Conservation (phyloP, 2,113 vertebrate genomes). For the Toxotes jaculatrix region DNA sequence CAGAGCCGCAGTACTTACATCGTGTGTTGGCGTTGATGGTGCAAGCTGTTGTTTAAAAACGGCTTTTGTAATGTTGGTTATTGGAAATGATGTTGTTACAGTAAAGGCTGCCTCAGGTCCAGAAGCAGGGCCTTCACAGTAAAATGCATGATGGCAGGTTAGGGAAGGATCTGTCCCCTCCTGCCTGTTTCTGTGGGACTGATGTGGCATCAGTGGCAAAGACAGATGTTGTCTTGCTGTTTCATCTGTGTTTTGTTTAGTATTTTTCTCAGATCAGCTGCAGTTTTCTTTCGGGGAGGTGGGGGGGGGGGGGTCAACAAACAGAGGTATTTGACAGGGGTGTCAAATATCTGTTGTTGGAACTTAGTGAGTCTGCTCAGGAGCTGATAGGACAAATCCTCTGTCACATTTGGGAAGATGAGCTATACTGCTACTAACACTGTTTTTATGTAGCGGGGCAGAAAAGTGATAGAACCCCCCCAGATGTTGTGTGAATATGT, state of each 20-base stretch:
- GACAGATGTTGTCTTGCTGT: not conserved
- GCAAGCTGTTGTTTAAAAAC: not conserved
- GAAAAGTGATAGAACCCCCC: not conserved
- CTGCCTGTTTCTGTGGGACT: not conserved
- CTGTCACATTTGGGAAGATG: not conserved
- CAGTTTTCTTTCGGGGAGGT: not conserved
- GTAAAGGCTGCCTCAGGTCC: not conserved
- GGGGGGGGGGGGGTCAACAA: no score
- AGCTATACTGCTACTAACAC: not conserved
- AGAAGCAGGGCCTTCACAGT: not conserved
- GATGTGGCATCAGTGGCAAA: conserved; percentile 3
- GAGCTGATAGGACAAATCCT: not conserved
- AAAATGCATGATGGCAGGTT: not conserved
- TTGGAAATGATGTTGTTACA: not conserved
- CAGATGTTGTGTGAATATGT: no score
- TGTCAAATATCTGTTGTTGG: not conserved
- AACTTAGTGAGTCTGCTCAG: not conserved
- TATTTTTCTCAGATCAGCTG: no score
- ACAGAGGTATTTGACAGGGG: no score
- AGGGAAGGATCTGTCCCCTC: not conserved
- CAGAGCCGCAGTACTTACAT: not conserved
- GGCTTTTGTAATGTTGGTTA: not conserved
- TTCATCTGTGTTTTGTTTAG: not conserved
- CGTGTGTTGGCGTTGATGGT: not conserved
- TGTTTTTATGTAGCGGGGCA: not conserved